Evolutionary conservation across 2,888 invertebrate genomes (phyloP).

Genomic region (Leptogaster cylindrica): DNA sequence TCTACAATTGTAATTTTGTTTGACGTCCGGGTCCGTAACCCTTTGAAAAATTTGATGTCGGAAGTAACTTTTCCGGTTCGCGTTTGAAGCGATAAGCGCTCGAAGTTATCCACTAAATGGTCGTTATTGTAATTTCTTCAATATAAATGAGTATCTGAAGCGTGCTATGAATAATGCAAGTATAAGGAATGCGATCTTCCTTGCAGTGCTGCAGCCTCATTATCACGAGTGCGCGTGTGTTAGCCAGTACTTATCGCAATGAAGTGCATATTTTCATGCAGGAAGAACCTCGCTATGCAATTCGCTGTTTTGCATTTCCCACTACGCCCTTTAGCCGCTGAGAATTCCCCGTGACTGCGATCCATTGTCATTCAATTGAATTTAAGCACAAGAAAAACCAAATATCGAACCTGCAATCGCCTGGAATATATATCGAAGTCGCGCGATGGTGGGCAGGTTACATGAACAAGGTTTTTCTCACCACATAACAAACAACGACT

Average conservation of each 20-base stretch:
- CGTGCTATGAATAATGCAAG: too few relatives aligned
- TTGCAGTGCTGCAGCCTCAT: neutral
- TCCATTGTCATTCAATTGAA: conserved; percentile 24
- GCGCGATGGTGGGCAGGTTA: conserved; percentile 2
- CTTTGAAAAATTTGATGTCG: too few relatives aligned
- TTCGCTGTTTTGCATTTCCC: conserved; percentile 14
- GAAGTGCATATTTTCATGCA: conserved; percentile 10
- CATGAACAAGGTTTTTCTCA: conserved; percentile 32
- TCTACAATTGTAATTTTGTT: too few relatives aligned
- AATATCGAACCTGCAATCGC: conserved; percentile 1
- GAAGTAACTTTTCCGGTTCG: too few relatives aligned
- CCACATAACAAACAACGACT: conserved; percentile 2
- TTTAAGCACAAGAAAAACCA: conserved; percentile 9
- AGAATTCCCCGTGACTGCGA: neutral
- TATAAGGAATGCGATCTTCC: neutral
- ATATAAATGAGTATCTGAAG: too few relatives aligned
- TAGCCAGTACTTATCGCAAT: conserved; percentile 1
- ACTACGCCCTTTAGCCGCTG: conserved; percentile 15
- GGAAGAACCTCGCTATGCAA: neutral
- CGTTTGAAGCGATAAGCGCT: too few relatives aligned
- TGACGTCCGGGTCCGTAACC: too few relatives aligned
- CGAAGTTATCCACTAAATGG: too few relatives aligned
- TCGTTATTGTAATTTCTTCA: too few relatives aligned
- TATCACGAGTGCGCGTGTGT: neutral
- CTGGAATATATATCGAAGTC: conserved; percentile 13